phyloP scores from a whole-genome alignment of 2,113 vertebrate genomes.

The Nanorana parkeri region DNA sequence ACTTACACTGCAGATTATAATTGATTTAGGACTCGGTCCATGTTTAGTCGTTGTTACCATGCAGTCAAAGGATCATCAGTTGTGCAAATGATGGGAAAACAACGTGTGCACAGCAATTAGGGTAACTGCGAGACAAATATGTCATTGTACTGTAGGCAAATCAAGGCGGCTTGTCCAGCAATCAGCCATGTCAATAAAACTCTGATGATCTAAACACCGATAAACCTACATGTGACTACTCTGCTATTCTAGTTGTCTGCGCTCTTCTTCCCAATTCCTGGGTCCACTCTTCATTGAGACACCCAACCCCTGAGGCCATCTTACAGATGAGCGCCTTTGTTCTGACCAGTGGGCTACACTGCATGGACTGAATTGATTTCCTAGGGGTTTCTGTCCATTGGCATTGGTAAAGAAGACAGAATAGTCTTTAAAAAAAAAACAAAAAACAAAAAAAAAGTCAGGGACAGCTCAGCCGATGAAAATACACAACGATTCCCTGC shows the following conservation, averaged over 20 bases:
- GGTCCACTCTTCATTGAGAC: not conserved
- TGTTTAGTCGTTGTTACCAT: not conserved
- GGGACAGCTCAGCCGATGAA: too few species aligned
- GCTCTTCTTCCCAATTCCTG: not conserved
- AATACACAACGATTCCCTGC: not conserved
- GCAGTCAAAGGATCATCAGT: not conserved
- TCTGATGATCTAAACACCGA: not conserved
- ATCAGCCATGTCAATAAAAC: not conserved
- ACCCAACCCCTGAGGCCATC: not conserved
- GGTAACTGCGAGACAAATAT: not conserved
- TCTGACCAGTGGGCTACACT: not conserved
- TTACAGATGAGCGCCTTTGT: too few species aligned
- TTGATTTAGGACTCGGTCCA: not conserved
- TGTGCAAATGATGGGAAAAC: slow-evolving; percentile 3
- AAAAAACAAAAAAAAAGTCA: too few species aligned
- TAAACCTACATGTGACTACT: not conserved
- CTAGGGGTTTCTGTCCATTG: not conserved
- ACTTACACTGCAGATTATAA: not conserved
- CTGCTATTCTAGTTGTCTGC: not conserved
- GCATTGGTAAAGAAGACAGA: not conserved
- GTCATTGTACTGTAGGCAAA: slow-evolving; percentile 13
- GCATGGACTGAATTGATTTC: not conserved
- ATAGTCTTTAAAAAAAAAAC: not conserved
- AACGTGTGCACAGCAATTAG: not conserved
- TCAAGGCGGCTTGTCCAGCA: slow-evolving; percentile 3